A percentile compares a stretch with the other conserved stretches of the same genome.
phyloP scores from a whole-genome alignment of 2,797 vertebrate species.

The Yasuhikotakia modesta region DNA sequence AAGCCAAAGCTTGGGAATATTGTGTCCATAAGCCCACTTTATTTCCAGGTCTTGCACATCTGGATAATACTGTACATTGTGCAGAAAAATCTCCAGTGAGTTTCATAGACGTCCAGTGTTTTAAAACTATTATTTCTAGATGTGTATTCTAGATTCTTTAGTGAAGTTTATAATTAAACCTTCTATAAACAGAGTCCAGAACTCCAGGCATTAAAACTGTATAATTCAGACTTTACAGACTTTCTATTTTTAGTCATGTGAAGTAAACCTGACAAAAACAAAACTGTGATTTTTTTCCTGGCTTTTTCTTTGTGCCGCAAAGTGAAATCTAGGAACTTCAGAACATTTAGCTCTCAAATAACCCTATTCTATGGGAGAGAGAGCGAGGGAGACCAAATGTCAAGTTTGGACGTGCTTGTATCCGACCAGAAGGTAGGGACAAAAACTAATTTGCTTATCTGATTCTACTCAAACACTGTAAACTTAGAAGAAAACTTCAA shows the following conservation, averaged over 20 bases:
- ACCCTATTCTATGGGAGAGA: conserved; percentile 16
- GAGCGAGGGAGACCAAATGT: conserved; percentile 39
- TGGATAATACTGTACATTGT: not conserved
- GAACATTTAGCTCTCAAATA: conserved; percentile 45
- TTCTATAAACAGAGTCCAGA: conserved; percentile 26
- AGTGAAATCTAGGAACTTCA: conserved; percentile 52
- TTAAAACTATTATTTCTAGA: not conserved
- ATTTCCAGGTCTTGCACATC: not conserved
- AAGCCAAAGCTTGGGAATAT: conserved; percentile 1
- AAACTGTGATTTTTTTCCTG: conserved; percentile 21
- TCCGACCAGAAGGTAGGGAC: conserved; percentile 25
- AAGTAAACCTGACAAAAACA: conserved; percentile 32
- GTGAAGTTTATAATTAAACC: conserved; percentile 30
- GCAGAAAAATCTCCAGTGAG: not conserved
- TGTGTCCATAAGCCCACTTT: not conserved
- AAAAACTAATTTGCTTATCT: conserved; percentile 36
- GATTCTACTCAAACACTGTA: conserved; percentile 24
- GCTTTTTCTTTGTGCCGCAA: conserved; percentile 45
- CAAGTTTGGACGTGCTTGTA: conserved; percentile 47
- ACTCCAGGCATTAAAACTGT: conserved; percentile 35
- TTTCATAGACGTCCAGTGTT: not conserved
- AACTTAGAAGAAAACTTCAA: conserved; percentile 40
- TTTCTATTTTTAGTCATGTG: conserved; percentile 33
- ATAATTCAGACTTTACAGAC: conserved; percentile 7
- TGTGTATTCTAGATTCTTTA: conserved; percentile 3